These are phyloP conservation scores for Synergus umbraculus DNA, from an alignment of 2,888 invertebrate genomes.

Conservation along the genomic window DNA sequence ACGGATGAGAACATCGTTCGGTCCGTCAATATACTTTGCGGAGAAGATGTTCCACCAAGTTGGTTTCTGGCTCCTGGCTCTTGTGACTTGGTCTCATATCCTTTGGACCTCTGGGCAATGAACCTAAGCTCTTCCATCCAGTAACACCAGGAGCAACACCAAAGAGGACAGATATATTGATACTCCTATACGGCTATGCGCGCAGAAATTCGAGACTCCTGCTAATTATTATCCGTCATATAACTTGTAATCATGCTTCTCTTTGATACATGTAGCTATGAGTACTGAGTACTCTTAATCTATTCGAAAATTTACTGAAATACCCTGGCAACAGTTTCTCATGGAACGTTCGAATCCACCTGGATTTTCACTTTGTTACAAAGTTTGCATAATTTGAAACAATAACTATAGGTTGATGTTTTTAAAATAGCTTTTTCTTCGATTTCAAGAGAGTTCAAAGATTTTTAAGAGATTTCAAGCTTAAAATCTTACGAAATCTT, in stretches of 20 bases:
- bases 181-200: neutral
- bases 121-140: slow-evolving; percentile 63
- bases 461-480: too few relatives aligned
- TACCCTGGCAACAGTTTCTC: too few relatives aligned
- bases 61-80: slow-evolving; percentile 53
- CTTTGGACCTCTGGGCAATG: slow-evolving; percentile 54
- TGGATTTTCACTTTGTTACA: too few relatives aligned
- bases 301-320: too few relatives aligned
- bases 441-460: too few relatives aligned
- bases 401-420: too few relatives aligned
- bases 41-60: slow-evolving; percentile 62
- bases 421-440: too few relatives aligned
- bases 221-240: slow-evolving; percentile 31
- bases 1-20: slow-evolving; percentile 54
- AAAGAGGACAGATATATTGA: slow-evolving; percentile 60
- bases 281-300: too few relatives aligned
- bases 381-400: too few relatives aligned
- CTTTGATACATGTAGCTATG: neutral
- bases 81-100: slow-evolving; percentile 62
- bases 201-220: slow-evolving; percentile 19
- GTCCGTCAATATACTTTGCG: slow-evolving; percentile 67
- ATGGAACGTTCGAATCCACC: too few relatives aligned
- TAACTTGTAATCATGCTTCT: neutral
- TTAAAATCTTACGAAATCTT: too few relatives aligned
- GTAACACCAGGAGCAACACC: slow-evolving; percentile 55